Evolutionary conservation across 2,797 vertebrate species (phyloP).

Genomic region (Alectoris magna): DNA sequence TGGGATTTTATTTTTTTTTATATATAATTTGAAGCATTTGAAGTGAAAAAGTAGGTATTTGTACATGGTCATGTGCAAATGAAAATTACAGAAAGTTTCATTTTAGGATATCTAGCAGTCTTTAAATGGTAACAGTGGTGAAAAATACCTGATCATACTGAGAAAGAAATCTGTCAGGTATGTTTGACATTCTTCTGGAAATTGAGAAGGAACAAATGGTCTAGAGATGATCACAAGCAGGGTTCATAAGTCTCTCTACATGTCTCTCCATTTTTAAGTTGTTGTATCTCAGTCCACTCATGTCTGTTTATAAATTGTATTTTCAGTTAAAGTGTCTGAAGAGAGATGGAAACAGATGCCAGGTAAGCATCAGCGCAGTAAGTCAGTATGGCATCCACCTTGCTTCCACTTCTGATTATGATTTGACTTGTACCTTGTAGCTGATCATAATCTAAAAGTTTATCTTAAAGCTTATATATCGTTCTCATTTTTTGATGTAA

Average conservation of each 20-base stretch:
- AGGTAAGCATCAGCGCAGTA: slow-evolving; percentile 42
- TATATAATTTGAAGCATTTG: not conserved
- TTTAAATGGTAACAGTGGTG: not conserved
- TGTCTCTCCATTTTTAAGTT: not conserved
- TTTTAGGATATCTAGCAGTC: not conserved
- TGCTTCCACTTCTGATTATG: not conserved
- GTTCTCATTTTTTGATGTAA: not conserved
- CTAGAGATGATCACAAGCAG: not conserved
- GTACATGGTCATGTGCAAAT: not conserved
- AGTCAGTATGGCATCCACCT: not conserved
- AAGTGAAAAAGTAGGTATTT: not conserved
- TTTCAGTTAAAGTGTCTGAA: slow-evolving; percentile 66
- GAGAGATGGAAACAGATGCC: slow-evolving; percentile 67
- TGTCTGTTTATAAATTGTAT: slow-evolving; percentile 31
- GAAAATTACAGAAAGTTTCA: not conserved
- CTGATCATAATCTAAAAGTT: not conserved
- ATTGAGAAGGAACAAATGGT: not conserved
- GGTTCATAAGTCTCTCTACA: not conserved
- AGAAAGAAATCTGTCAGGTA: not conserved
- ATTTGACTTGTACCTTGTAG: not conserved
- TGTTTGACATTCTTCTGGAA: not conserved
- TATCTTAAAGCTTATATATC: not conserved
- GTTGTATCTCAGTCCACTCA: not conserved
- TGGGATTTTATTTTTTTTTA: not conserved
- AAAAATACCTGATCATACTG: not conserved